Evolutionary conservation across 2,888 invertebrate species (phyloP).

Genomic region (Hermaeophaga mercurialis): DNA sequence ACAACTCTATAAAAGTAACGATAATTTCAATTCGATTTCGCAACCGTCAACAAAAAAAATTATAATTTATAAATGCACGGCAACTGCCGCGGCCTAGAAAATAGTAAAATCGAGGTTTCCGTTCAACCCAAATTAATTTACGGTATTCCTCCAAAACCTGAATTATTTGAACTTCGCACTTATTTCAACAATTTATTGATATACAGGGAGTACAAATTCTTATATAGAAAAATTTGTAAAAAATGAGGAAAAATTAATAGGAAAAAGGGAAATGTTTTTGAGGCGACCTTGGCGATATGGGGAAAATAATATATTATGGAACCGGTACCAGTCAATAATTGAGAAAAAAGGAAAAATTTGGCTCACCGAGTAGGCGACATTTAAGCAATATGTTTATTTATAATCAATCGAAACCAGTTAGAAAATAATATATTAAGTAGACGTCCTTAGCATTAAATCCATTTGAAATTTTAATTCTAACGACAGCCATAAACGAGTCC

Average conservation of each 20-base stretch:
- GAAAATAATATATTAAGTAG: conserved; percentile 31
- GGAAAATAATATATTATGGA: too few relatives aligned
- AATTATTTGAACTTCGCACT: conserved; percentile 30
- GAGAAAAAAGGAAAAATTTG: too few relatives aligned
- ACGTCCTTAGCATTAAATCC: conserved; percentile 40
- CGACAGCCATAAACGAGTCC: conserved; percentile 25
- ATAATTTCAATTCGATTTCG: conserved; percentile 15
- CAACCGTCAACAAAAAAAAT: conserved; percentile 28
- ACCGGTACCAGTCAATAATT: too few relatives aligned
- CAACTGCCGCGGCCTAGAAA: conserved; percentile 36
- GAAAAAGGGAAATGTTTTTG: too few relatives aligned
- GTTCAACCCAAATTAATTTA: conserved; percentile 34
- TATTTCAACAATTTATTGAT: conserved; percentile 17
- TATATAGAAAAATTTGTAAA: too few relatives aligned
- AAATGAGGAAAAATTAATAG: too few relatives aligned
- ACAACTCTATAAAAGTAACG: conserved; percentile 4
- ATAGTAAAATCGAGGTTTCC: conserved; percentile 39
- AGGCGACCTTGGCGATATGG: too few relatives aligned
- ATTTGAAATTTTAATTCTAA: conserved; percentile 40
- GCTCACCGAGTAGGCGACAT: neutral
- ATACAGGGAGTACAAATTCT: conserved; percentile 1
- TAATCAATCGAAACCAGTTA: conserved; percentile 8
- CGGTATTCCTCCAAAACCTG: conserved; percentile 27
- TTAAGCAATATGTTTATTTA: neutral
- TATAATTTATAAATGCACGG: conserved; percentile 29